These are phyloP conservation scores for Tympanoctomys barrerae DNA, from an alignment of 2,797 vertebrate genomes.

Conservation along the genomic window DNA sequence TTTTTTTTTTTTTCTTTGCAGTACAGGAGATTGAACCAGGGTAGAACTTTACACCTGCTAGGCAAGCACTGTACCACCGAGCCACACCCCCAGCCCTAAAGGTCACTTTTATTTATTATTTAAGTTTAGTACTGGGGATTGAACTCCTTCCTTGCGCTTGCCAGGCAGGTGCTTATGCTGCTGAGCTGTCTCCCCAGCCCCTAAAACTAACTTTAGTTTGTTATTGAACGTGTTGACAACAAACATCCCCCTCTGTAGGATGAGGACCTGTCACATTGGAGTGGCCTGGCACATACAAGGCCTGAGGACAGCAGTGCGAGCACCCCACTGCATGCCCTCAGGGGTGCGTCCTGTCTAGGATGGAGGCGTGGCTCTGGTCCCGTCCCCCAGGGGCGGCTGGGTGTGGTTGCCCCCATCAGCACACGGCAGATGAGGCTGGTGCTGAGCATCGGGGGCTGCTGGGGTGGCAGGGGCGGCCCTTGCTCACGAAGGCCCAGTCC, in stretches of 20 bases:
- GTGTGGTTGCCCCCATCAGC: rapidly evolving
- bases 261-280: background rate
- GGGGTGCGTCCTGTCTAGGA: too few relatives aligned
- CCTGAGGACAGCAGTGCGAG: background rate
- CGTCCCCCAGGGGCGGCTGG: background rate
- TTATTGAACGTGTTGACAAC: background rate
- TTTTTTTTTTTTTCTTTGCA: background rate
- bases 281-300: background rate
- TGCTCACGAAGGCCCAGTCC: background rate
- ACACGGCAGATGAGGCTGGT: background rate
- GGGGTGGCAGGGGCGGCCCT: background rate
- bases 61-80: background rate
- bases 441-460: background rate
- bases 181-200: background rate
- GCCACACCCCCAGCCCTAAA: background rate
- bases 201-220: background rate
- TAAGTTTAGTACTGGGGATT: background rate
- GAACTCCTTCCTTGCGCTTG: background rate
- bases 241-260: background rate
- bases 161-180: background rate
- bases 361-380: background rate
- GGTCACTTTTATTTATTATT: background rate
- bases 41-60: background rate
- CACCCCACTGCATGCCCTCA: background rate
- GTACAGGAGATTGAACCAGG: background rate